Conservation (phyloP, 2,888 invertebrate genomes). For the Napeogenes inachia region DNA sequence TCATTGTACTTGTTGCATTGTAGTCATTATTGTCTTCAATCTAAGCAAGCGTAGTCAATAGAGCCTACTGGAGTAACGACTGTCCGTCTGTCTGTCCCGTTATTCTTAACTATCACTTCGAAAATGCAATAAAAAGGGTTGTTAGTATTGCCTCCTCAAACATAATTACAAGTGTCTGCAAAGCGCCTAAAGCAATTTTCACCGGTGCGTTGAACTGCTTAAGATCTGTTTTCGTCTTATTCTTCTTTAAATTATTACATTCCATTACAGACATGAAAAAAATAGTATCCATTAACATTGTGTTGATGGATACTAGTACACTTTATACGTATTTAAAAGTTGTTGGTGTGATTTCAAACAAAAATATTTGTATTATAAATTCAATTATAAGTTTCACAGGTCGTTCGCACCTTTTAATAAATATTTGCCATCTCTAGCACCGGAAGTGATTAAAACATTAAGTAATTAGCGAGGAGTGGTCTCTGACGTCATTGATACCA, state of each 20-base stretch:
- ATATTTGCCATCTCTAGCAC: conserved; percentile 13
- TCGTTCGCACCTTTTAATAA: conserved; percentile 14
- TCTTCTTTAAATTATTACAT: conserved; percentile 1
- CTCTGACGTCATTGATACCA: conserved; percentile 29
- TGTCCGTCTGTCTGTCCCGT: conserved; percentile 24
- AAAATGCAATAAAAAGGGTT: conserved; percentile 27
- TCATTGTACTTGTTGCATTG: conserved; percentile 15
- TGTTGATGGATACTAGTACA: too few species aligned
- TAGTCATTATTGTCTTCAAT: conserved; percentile 23
- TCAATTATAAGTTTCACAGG: conserved; percentile 9
- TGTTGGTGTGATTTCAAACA: not conserved
- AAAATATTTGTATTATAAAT: not conserved
- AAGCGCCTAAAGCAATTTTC: conserved; percentile 1
- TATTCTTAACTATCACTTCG: conserved; percentile 27
- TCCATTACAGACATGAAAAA: not conserved
- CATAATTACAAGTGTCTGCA: conserved; percentile 19
- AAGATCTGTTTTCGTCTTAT: conserved; percentile 1
- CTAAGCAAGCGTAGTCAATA: conserved; percentile 20
- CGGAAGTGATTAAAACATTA: conserved; percentile 25
- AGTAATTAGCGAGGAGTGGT: conserved; percentile 35
- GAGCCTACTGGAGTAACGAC: conserved; percentile 27
- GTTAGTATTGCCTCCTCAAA: conserved; percentile 14
- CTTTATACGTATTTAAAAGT: too few species aligned
- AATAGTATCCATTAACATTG: too few species aligned
- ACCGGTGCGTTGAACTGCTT: conserved; percentile 1